These are phyloP conservation scores for Desoria tigrina DNA, from an alignment of 2,888 invertebrate species.

Conservation along the genomic window DNA sequence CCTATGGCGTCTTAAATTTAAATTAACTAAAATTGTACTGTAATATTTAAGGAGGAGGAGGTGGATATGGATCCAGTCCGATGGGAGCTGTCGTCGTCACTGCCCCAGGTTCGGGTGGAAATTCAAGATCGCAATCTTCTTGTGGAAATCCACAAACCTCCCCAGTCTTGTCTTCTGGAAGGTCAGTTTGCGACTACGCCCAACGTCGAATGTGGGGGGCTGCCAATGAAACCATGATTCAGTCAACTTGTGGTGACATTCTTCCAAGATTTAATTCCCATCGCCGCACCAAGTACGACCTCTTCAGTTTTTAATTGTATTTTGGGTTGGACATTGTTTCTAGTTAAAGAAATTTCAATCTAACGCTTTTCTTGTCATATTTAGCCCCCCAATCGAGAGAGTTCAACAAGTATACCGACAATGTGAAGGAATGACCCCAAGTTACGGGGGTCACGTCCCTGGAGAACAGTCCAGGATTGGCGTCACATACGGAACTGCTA, in stretches of 20 bases:
- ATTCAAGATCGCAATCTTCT: not conserved
- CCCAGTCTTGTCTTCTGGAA: constrained; percentile 34
- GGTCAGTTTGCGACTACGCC: constrained; percentile 45
- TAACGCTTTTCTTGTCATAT: not conserved
- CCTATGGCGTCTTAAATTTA: constrained; percentile 45
- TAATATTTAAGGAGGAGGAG: constrained; percentile 6
- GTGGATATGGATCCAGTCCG: constrained; percentile 14
- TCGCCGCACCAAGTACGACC: constrained; percentile 30
- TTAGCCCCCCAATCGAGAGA: constrained; percentile 42
- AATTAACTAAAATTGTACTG: not conserved
- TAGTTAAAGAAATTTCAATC: not conserved
- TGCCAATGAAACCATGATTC: constrained; percentile 41
- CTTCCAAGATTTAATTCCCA: constrained; percentile 37
- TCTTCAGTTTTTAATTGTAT: not conserved
- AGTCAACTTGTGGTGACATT: constrained; percentile 38
- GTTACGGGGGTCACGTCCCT: constrained; percentile 51
- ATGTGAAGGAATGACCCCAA: constrained; percentile 50
- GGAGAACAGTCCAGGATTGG: constrained; percentile 47
- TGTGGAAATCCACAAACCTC: constrained; percentile 6
- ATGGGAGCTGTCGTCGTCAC: constrained; percentile 14
- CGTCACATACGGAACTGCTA: constrained; percentile 45
- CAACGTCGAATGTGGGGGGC: constrained; percentile 47
- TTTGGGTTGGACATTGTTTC: not conserved
- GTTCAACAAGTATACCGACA: constrained; percentile 46
- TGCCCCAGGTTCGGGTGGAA: not conserved